Conservation (phyloP, 2,797 vertebrate species). For the Sparus aurata region DNA sequence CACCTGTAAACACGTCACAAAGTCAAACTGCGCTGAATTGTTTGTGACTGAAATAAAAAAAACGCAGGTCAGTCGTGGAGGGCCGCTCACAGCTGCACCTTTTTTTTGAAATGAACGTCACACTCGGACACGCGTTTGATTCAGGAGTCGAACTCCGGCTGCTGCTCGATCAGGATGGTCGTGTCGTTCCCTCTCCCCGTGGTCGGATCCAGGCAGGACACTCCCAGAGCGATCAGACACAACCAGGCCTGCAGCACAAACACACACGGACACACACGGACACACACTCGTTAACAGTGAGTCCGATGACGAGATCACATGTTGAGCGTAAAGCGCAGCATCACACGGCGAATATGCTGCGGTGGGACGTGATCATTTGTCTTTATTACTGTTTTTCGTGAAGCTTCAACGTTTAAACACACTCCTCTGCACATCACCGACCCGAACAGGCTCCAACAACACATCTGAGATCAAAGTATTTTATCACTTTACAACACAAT, state of each 20-base stretch:
- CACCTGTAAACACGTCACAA: slow-evolving; percentile 14
- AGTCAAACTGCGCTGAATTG: neutral
- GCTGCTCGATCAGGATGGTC: slow-evolving; percentile 79
- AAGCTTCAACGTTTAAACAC: too few relatives aligned
- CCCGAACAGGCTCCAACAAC: too few relatives aligned
- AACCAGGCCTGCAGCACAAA: slow-evolving; percentile 86
- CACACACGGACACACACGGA: neutral
- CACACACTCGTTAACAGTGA: rapidly evolving
- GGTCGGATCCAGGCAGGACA: slow-evolving; percentile 85
- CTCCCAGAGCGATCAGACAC: slow-evolving; percentile 90
- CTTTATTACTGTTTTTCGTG: too few relatives aligned
- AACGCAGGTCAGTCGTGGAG: neutral
- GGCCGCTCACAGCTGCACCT: slow-evolving; percentile 26
- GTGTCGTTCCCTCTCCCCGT: slow-evolving; percentile 82
- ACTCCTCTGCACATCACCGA: too few relatives aligned
- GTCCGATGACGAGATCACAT: neutral
- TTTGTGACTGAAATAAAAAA: neutral
- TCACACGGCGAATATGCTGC: neutral
- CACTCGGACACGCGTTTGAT: neutral
- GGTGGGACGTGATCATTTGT: neutral
- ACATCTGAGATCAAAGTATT: too few relatives aligned
- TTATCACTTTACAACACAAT: too few relatives aligned
- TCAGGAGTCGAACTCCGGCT: slow-evolving; percentile 70
- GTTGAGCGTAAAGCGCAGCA: neutral
- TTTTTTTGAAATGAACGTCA: neutral